Base-by-base conservation (phyloP, 2,797 vertebrate genomes). In the Galagoides demidoff region DNA sequence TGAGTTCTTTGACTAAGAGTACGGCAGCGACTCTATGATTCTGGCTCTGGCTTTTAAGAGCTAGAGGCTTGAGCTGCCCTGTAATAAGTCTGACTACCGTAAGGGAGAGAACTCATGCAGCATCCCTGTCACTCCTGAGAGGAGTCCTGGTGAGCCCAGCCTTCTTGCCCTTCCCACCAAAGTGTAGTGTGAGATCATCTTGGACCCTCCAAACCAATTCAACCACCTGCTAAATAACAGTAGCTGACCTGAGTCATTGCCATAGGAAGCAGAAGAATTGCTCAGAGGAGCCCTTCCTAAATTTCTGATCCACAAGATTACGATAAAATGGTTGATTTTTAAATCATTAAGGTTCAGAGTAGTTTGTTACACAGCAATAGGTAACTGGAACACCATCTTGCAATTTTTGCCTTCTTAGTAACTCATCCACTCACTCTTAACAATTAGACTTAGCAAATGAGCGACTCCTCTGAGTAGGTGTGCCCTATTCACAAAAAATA, bases 391-490 rank as follows among this genome's bases (percentile, higher is more conserved):
- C 70, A 76, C 31, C 22, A 11, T 16, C 57, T 92, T 78, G 84
- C 66, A 68, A 49, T 66, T 92, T 88, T 14, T 78, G 52, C 73
- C 74, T 89, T 73, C 49, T 83, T n/a, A 66, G 87, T n/a, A 77
- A 85, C 79, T 92, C 68, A 59, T 31, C 57, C 59, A 59, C 23
- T 86, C 71, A 94, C 37, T 89, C 85, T 49, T 49, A 52, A 86
- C 7, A 81, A 25, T 43, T 31, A 92, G 71, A 76, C 27, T n/a
- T 74, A 63, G 25, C 10, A 87, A 90, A 63, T 20, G 1, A 45
- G 45, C 22, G n/a, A 91, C 52, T 63, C n/a, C 74, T 73, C 45
- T 92, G 20, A 92, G n/a, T 92, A 78, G 34, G 79, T 59, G 57
- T 83, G 61, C 27, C 84, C 10, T n/a, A 83, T 39, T 27, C 23